Base-by-base conservation (phyloP, 2,888 invertebrate species). In the Diarsia rubi region DNA sequence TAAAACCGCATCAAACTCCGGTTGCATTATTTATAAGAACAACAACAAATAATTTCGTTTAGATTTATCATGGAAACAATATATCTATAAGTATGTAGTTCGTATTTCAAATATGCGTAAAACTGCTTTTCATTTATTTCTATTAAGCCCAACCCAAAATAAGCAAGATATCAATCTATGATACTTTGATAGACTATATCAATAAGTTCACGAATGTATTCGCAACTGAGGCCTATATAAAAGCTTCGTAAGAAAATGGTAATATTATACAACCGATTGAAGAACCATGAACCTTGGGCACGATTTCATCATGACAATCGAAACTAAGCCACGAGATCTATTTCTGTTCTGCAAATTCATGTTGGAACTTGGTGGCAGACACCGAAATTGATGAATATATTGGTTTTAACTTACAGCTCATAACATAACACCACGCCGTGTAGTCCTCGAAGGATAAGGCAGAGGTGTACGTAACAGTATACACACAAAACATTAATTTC, bases 241-340 rank as follows among this genome's bases (percentile, higher is more conserved):
- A 71, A 57, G 63, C 31, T 64, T 54, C 49, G 44, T 52, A 44
- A 71, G 63, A 49, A 70, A 80, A 84, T 70, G 54, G 60, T 37
- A n/a, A 71, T 74, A 84, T 83, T 79, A 79, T 79, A 60, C 74
- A 73, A 76, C 63, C 70, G 77, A 72, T 79, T 74, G 75, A 70
- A 75, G 62, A 73, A 37, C 44, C 64, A 75, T 75, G 71, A 84
- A 86, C 84, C 77, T 80, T 78, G 66, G 16, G 47, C 44, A 44
- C 60, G 69, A 54, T 72, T 75, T 57, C 79, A 49, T 37, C 69
- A 68, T 73, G 84, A 79, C 74, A 49, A 42, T 57, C 59, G 44
- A 74, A 75, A 76, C 45, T n/a, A 60, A 64, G 45, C 31, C 68
- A 45, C 12, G 6, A 19, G 27, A 63, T 86, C 80, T 79, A 83